A percentile compares a stretch with the other conserved stretches of the same genome.
Evolutionary conservation across 2,888 invertebrate genomes (phyloP).

Genomic region (Creontiades dilutus): DNA sequence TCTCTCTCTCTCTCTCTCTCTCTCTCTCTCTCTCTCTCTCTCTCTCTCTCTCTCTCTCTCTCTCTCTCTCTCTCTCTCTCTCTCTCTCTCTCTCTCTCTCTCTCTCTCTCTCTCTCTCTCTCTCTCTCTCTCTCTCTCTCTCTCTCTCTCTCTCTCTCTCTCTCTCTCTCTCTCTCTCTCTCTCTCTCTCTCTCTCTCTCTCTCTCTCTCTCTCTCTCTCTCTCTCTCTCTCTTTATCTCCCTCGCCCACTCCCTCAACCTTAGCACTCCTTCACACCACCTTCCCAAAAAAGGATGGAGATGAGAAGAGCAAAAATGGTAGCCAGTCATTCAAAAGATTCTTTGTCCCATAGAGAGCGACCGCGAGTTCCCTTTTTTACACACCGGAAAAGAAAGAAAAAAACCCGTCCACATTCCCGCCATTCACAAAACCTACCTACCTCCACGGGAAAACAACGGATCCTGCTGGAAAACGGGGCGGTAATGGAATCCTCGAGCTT

Average conservation of each 20-base stretch:
- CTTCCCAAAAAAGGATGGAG: not conserved
- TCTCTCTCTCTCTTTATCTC: not conserved
- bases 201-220: not conserved
- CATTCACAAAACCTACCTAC: constrained; percentile 9
- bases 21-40: too few species aligned
- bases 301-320: constrained; percentile 29
- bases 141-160: constrained; percentile 10
- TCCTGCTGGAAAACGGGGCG: not conserved
- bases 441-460: constrained; percentile 21
- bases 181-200: not conserved
- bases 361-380: not conserved
- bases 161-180: not conserved
- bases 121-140: constrained; percentile 26
- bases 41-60: too few species aligned
- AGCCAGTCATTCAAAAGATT: constrained; percentile 32
- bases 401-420: constrained; percentile 1
- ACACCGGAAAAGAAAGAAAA: not conserved
- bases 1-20: too few species aligned
- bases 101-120: not conserved
- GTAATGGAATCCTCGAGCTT: constrained; percentile 39
- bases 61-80: too few species aligned
- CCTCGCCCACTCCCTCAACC: not conserved
- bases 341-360: constrained; percentile 36
- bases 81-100: too few species aligned
- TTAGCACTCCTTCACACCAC: too few species aligned